These are phyloP conservation scores for Tetropium fuscum DNA, from an alignment of 2,888 invertebrate species.

Conservation along the genomic window DNA sequence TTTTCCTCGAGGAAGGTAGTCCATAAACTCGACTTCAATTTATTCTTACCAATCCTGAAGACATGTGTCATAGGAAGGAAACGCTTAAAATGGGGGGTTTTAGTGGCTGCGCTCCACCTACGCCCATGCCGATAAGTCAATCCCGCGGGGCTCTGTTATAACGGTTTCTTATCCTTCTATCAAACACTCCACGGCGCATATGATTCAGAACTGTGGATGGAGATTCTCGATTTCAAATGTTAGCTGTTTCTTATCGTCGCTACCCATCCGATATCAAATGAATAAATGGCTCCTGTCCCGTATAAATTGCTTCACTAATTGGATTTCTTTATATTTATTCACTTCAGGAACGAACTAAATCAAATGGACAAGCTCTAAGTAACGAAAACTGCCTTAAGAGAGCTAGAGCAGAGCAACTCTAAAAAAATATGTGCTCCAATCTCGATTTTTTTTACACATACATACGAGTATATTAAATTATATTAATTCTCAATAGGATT, in stretches of 20 bases:
- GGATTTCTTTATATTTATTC: not conserved
- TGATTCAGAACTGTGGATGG: slow-evolving; percentile 20
- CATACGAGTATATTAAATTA: too few relatives aligned
- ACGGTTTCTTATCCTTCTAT: slow-evolving; percentile 32
- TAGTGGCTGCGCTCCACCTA: slow-evolving; percentile 20
- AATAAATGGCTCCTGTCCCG: slow-evolving; percentile 3
- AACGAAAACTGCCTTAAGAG: too few relatives aligned
- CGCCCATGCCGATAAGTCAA: slow-evolving; percentile 15
- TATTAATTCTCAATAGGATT: too few relatives aligned
- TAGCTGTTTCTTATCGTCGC: slow-evolving; percentile 7
- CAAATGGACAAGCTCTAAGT: too few relatives aligned
- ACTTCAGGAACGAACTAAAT: too few relatives aligned
- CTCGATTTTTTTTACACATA: too few relatives aligned
- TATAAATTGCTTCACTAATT: slow-evolving; percentile 6
- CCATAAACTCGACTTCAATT: slow-evolving; percentile 64
- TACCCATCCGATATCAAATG: not conserved
- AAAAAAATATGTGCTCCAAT: too few relatives aligned
- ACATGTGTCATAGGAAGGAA: slow-evolving; percentile 46
- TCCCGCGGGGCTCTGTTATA: slow-evolving; percentile 29
- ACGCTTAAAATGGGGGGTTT: slow-evolving; percentile 30
- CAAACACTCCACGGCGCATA: slow-evolving; percentile 12
- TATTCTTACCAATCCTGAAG: slow-evolving; percentile 54
- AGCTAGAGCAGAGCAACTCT: too few relatives aligned
- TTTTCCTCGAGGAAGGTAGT: slow-evolving; percentile 63
- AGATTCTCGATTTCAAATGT: slow-evolving; percentile 15